These are phyloP conservation scores for Gastrophryne carolinensis DNA, from an alignment of 2,797 vertebrate species.

Conservation along the genomic window DNA sequence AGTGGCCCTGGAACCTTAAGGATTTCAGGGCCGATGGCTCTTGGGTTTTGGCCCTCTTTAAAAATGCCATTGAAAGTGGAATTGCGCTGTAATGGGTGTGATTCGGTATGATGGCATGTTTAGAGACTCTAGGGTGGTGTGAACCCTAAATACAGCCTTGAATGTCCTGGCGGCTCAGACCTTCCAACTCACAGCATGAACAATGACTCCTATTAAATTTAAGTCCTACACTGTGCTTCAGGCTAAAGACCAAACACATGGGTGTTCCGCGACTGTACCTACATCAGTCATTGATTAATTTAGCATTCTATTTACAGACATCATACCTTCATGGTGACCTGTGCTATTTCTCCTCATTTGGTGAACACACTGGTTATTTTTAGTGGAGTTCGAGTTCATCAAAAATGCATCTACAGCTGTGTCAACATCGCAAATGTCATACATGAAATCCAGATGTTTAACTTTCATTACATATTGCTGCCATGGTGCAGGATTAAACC, in stretches of 20 bases:
- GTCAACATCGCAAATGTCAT: constrained; percentile 33
- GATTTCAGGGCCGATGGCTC: too few relatives aligned
- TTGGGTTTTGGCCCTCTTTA: too few relatives aligned
- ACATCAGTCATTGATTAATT: background rate
- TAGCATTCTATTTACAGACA: background rate
- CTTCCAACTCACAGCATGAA: too few relatives aligned
- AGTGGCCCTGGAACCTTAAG: too few relatives aligned
- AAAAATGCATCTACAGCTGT: constrained; percentile 47
- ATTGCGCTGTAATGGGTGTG: too few relatives aligned
- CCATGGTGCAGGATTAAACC: background rate
- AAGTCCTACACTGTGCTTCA: background rate
- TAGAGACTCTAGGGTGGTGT: too few relatives aligned
- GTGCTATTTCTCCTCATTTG: constrained; percentile 14
- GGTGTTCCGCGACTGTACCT: background rate
- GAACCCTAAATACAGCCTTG: too few relatives aligned
- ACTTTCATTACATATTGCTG: constrained; percentile 24
- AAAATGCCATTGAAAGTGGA: too few relatives aligned
- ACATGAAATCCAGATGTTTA: constrained; percentile 47
- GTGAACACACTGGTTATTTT: constrained; percentile 22
- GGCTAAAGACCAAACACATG: background rate
- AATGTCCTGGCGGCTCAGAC: too few relatives aligned
- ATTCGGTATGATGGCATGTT: too few relatives aligned
- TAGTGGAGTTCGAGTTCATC: constrained; percentile 38
- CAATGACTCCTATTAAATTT: too few relatives aligned
- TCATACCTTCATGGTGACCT: constrained; percentile 20